phyloP scores from a whole-genome alignment of 2,888 invertebrate species.

The Pediacus dermestoides region DNA sequence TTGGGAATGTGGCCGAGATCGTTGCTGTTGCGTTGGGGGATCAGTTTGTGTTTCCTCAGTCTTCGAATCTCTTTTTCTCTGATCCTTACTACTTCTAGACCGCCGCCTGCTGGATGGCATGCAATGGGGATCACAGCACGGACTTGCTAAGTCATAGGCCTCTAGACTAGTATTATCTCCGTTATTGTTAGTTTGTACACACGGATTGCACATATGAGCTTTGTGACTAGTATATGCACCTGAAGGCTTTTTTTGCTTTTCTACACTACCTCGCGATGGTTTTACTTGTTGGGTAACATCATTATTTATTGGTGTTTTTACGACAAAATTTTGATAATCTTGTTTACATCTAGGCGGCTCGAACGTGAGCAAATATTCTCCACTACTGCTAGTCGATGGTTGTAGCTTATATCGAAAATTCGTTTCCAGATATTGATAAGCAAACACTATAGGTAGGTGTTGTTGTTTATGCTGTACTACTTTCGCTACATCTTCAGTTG shows the following conservation, averaged over 20 bases:
- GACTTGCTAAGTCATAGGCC: constrained; percentile 82
- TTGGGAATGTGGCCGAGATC: constrained; percentile 44
- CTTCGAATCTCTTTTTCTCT: constrained; percentile 51
- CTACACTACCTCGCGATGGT: constrained; percentile 33
- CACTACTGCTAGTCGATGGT: constrained; percentile 62
- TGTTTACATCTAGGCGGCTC: constrained; percentile 62
- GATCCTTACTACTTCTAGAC: constrained; percentile 59
- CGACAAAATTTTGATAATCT: constrained; percentile 68
- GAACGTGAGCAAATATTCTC: constrained; percentile 69
- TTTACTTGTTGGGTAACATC: constrained; percentile 38
- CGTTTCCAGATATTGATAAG: constrained; percentile 64
- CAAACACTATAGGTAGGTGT: constrained; percentile 45
- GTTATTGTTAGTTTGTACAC: constrained; percentile 59
- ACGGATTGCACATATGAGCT: constrained; percentile 68
- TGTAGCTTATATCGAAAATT: constrained; percentile 63
- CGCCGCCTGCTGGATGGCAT: constrained; percentile 62
- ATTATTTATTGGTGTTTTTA: constrained; percentile 56
- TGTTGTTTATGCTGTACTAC: constrained; percentile 36
- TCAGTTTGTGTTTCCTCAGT: constrained; percentile 50
- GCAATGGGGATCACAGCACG: constrained; percentile 83
- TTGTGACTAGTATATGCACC: too few relatives aligned
- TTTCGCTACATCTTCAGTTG: constrained; percentile 73
- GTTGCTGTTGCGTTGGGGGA: constrained; percentile 46
- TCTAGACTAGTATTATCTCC: constrained; percentile 76
- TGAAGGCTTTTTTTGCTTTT: constrained; percentile 41